phyloP scores from a whole-genome alignment of 2,888 invertebrate genomes.

The Elegia similella region DNA sequence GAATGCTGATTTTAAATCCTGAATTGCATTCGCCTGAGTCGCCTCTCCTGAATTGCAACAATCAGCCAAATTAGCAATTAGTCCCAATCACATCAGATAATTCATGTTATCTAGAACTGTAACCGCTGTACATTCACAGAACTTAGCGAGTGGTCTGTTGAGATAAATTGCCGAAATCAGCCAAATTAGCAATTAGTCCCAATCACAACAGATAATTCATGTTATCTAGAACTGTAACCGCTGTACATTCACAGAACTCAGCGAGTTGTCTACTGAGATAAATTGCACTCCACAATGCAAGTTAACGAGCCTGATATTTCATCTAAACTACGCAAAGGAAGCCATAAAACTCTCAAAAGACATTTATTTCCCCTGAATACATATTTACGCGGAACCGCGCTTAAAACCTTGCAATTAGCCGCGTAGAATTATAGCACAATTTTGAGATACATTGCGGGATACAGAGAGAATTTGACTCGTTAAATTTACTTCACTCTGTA shows the following conservation, averaged over 20 bases:
- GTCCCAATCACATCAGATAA: conserved; percentile 19
- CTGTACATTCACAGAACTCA: conserved; percentile 13
- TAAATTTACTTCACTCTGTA: conserved; percentile 1
- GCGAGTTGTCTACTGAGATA: background rate
- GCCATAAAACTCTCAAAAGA: conserved; percentile 3
- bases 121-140: conserved; percentile 16
- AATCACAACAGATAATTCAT: conserved; percentile 6
- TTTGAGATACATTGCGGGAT: background rate
- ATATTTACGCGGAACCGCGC: background rate
- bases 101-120: conserved; percentile 12
- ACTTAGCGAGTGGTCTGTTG: background rate
- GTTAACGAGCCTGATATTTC: conserved; percentile 3
- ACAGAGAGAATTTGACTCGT: background rate
- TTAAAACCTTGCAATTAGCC: conserved; percentile 5
- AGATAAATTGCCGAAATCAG: conserved; percentile 1
- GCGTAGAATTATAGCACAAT: background rate
- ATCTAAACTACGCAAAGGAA: background rate
- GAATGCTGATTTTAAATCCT: too few relatives aligned
- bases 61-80: conserved; percentile 45
- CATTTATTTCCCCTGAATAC: conserved; percentile 1
- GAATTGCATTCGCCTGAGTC: too few relatives aligned
- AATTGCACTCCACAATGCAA: background rate
- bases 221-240: conserved; percentile 13
- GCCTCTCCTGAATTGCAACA: conserved; percentile 25
- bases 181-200: conserved; percentile 42